Evolutionary conservation across 2,888 invertebrate genomes (phyloP).

Genomic region (Seira ritae): DNA sequence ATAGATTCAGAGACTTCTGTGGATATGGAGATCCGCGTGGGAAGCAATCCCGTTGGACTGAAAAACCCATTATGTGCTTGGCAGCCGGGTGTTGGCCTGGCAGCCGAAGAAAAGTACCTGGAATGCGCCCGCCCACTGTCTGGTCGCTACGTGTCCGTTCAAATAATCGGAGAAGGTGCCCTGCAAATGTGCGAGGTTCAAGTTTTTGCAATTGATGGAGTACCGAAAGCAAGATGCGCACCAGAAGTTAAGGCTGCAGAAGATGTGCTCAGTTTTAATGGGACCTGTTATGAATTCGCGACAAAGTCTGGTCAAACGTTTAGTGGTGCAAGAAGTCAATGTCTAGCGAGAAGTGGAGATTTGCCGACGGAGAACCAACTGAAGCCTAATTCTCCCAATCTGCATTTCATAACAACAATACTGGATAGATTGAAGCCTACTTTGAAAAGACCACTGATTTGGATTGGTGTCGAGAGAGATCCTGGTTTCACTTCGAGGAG

Average conservation of each 20-base stretch:
- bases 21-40: conserved; percentile 77
- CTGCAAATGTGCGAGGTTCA: conserved; percentile 94
- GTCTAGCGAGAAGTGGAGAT: conserved; percentile 78
- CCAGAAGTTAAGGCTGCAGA: conserved; percentile 86
- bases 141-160: conserved; percentile 92
- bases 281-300: conserved; percentile 90
- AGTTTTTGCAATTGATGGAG: conserved; percentile 93
- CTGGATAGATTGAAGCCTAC: conserved; percentile 87
- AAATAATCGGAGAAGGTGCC: conserved; percentile 92
- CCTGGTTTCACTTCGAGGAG: conserved; percentile 86
- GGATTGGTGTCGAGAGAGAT: conserved; percentile 94
- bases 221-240: conserved; percentile 79
- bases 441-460: conserved; percentile 90
- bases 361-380: conserved; percentile 72
- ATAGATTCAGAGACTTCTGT: conserved; percentile 44
- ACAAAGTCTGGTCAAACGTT: conserved; percentile 80
- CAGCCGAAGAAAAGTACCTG: conserved; percentile 91
- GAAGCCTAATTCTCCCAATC: conserved; percentile 71
- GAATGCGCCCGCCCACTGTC: conserved; percentile 88
- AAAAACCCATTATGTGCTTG: conserved; percentile 94
- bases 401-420: conserved; percentile 73
- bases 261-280: conserved; percentile 85
- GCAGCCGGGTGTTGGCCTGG: conserved; percentile 87
- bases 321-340: conserved; percentile 86
- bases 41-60: conserved; percentile 90